Percentiles rank a stretch among this genome's conserved stretches.
These are phyloP conservation scores for Mormyrops boulengeri DNA, from an alignment of 2,797 vertebrate genomes.

Conservation along the genomic window DNA sequence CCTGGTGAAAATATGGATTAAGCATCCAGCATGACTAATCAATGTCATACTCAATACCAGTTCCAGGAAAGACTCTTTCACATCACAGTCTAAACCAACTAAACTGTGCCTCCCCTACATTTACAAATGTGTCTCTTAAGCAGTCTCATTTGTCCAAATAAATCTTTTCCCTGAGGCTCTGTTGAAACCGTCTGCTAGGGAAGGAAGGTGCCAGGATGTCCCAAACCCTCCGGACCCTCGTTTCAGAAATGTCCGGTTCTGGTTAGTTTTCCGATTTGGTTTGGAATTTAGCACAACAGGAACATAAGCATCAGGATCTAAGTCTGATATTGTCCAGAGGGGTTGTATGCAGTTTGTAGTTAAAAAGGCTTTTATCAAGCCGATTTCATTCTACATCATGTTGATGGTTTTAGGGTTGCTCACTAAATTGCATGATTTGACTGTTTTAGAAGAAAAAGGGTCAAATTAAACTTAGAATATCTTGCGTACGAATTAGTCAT, in stretches of 20 bases:
- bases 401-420: not conserved
- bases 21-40: not conserved
- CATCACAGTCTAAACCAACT: constrained; percentile 3
- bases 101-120: not conserved
- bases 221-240: not conserved
- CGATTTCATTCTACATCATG: not conserved
- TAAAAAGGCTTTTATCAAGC: not conserved
- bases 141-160: constrained; percentile 17
- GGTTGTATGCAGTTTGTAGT: not conserved
- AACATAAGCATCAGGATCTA: not conserved
- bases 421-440: not conserved
- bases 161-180: not conserved
- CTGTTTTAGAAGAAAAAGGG: not conserved
- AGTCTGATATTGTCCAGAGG: not conserved
- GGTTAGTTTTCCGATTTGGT: not conserved
- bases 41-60: constrained; percentile 8
- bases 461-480: not conserved
- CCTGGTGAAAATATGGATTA: not conserved
- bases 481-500: not conserved
- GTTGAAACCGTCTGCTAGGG: constrained; percentile 1
- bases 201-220: not conserved
- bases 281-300: not conserved
- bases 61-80: constrained; percentile 12
- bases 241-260: not conserved
- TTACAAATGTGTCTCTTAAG: constrained; percentile 17